Base-by-base conservation (phyloP, 1,140 invertebrate species). In the Hyphantria cunea region DNA sequence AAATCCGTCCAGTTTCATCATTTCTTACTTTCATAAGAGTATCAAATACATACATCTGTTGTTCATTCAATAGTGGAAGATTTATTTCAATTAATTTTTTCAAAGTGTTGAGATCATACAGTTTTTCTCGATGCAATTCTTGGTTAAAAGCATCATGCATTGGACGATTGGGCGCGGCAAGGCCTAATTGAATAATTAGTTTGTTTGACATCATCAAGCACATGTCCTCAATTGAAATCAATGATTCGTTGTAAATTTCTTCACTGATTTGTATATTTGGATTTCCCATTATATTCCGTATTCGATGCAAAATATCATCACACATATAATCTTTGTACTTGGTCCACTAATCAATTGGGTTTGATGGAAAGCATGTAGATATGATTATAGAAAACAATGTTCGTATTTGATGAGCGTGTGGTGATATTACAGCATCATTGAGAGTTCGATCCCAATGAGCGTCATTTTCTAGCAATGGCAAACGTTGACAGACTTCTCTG, bases 291-390 rank as follows among this genome's bases (percentile, higher is more conserved):
- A 12, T 33, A 33, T 34, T n/a, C 10, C 62, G 56, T 45, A 65
- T 64, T 49, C 45, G 56, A 63, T 54, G 34, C 25, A 72, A 72
- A 48, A 72, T 63, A 64, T 80, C 78, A 60, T 82, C 80, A 47
- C 51, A 60, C 74, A 86, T 90, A 64, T 70, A 3, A 69, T 82
- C 77, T 65, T 82, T 89, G 66, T 84, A 88, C 66, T 80, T 88
- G 17, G 69, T 75, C 64, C 61, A 71, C 34, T 67, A 64, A 56
- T 67, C 54, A 52, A 39, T 53, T 61, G 80, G 74, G 12, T 78
- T 80, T 34, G 80, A 84, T 70, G 80, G 68, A 25, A 76, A 80
- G 52, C 80, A 89, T 71, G 82, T 82, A 14, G 79, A 82, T 34
- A 85, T 54, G 7, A 89, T 78, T 45, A 83, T 80, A 12, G 76